These are phyloP conservation scores for Isurus oxyrinchus DNA, from an alignment of 2,113 vertebrate genomes.

Conservation along the genomic window DNA sequence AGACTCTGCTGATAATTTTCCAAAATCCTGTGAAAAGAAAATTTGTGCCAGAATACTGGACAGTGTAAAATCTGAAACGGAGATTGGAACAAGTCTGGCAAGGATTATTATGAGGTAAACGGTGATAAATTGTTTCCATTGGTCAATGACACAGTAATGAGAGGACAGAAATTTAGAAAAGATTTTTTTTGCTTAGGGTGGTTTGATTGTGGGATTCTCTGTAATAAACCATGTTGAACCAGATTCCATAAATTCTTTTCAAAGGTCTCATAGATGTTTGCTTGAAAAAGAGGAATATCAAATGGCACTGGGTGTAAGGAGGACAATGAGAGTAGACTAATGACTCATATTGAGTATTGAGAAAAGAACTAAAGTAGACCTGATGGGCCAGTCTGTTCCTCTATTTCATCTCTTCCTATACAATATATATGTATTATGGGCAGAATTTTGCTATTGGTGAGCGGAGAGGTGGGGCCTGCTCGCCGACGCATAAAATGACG, in stretches of 20 bases:
- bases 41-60: not conserved
- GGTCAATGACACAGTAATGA: not conserved
- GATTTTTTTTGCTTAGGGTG: not conserved
- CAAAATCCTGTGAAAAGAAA: not conserved
- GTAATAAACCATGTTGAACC: too few species aligned
- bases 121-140: constrained; percentile 9
- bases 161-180: not conserved
- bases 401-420: not conserved
- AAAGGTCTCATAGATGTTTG: not conserved
- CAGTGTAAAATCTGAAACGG: not conserved
- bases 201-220: constrained; percentile 3
- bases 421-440: too few species aligned
- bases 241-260: not conserved
- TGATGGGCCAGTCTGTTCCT: not conserved
- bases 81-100: not conserved
- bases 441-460: too few species aligned
- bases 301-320: not conserved
- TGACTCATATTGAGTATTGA: not conserved
- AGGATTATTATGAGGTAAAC: not conserved
- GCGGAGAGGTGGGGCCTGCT: too few species aligned
- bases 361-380: not conserved
- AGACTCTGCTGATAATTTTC: not conserved
- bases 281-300: constrained; percentile 3
- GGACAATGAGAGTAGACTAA: not conserved
- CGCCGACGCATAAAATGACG: too few species aligned